phyloP scores from a whole-genome alignment of 2,888 invertebrate species.

The Oxyteleia sp. region DNA sequence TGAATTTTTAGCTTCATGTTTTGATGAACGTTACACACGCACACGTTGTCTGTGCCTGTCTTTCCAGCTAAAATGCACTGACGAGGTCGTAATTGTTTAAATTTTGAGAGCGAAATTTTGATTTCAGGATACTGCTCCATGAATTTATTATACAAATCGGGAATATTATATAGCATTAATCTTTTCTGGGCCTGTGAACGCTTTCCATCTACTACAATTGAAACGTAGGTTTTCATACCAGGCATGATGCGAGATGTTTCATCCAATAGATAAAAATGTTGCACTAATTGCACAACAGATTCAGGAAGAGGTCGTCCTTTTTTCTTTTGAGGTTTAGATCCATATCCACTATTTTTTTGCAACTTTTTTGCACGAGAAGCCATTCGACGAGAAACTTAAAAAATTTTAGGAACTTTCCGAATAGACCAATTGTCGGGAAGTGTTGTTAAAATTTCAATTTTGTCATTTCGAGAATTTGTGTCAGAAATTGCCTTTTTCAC shows the following conservation, averaged over 20 bases:
- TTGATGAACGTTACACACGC: slow-evolving; percentile 26
- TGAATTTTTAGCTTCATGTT: slow-evolving; percentile 13
- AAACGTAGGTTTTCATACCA: slow-evolving; percentile 36
- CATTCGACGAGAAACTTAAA: slow-evolving; percentile 22
- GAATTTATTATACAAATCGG: slow-evolving; percentile 12
- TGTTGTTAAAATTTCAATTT: slow-evolving; percentile 34
- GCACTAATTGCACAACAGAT: neutral
- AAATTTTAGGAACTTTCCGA: neutral
- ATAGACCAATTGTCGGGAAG: slow-evolving; percentile 6
- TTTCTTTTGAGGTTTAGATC: slow-evolving; percentile 18
- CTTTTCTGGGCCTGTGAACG: slow-evolving; percentile 34
- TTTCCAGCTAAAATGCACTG: slow-evolving; percentile 40
- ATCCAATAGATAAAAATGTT: slow-evolving; percentile 35
- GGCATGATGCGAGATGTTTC: slow-evolving; percentile 38
- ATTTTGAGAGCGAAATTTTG: slow-evolving; percentile 40
- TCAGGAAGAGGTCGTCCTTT: slow-evolving; percentile 8
- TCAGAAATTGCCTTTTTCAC: neutral
- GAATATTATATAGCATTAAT: slow-evolving; percentile 26
- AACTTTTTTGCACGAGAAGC: slow-evolving; percentile 29
- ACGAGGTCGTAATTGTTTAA: slow-evolving; percentile 32
- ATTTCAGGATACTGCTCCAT: slow-evolving; percentile 31
- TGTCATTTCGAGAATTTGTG: slow-evolving; percentile 2
- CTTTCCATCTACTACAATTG: slow-evolving; percentile 17
- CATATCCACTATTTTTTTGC: slow-evolving; percentile 16
- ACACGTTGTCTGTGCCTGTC: slow-evolving; percentile 39